Evolutionary conservation across 2,113 vertebrate genomes (phyloP).

Genomic region (Vicugna pacos): DNA sequence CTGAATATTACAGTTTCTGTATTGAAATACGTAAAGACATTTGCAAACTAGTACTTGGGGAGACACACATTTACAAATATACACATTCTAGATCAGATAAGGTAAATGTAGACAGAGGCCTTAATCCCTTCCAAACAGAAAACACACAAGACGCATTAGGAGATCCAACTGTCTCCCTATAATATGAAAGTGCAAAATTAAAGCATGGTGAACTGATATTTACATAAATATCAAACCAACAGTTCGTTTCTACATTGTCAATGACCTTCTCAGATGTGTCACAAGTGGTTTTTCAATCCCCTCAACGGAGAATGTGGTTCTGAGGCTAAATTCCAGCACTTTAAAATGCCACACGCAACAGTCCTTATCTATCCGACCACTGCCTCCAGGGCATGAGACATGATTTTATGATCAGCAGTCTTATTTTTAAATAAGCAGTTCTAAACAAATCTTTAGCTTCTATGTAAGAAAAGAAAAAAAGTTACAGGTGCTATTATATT

Average conservation of each 20-base stretch:
- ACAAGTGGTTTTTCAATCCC: conserved; percentile 69
- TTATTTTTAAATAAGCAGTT: conserved; percentile 79
- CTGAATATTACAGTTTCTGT: conserved; percentile 85
- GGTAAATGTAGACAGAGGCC: conserved; percentile 87
- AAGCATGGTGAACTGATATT: conserved; percentile 87
- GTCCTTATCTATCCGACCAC: conserved; percentile 71
- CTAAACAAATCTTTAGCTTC: conserved; percentile 79
- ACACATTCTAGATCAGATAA: conserved; percentile 83
- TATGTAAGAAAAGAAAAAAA: conserved; percentile 77
- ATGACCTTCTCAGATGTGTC: conserved; percentile 77
- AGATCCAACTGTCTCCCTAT: conserved; percentile 83
- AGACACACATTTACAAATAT: conserved; percentile 82
- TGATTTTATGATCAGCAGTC: conserved; percentile 80
- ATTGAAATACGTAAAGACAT: conserved; percentile 87
- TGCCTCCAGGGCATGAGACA: conserved; percentile 65
- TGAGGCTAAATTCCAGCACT: conserved; percentile 76
- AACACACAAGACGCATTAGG: conserved; percentile 80
- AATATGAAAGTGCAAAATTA: conserved; percentile 88
- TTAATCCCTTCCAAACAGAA: conserved; percentile 86
- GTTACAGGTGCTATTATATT: conserved; percentile 77
- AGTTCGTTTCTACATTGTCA: conserved; percentile 81
- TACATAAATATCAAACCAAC: conserved; percentile 87
- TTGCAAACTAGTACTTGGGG: conserved; percentile 88
- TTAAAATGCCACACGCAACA: conserved; percentile 76
- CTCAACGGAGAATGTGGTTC: conserved; percentile 75